Base-by-base conservation (phyloP, 2,888 invertebrate species). In the Bedellia somnulentella region DNA sequence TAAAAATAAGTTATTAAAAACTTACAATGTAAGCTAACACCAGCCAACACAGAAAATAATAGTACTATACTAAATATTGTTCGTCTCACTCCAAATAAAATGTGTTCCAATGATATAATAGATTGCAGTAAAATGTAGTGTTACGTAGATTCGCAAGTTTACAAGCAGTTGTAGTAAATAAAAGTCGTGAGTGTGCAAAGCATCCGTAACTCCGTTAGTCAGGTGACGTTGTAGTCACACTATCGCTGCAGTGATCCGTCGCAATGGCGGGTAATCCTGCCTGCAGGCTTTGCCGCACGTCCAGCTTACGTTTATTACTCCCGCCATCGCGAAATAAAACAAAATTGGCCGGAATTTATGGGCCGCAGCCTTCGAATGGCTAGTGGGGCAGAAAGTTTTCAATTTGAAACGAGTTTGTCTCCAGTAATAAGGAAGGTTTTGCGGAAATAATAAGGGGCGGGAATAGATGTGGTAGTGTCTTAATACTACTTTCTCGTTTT, bases 251-350 rank as follows among this genome's bases (percentile, higher is more conserved):
- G 66, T 63, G 68, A 70, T 70, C 68, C 71, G 64, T 63, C 57
- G 56, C 66, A 54, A 64, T 61, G 66, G 63, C 62, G 55, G 47
- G 63, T 75, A 73, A 75, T 71, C 75, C 75, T 54, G 40, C 45
- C 63, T 49, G 51, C 60, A 62, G 70, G 71, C 68, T 64, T 58
- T 61, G 70, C 70, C 71, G 66, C 75, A 73, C 75, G 73, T 71
- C 68, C 68, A 67, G 73, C 68, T 75, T 71, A 75, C 73, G 73
- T 75, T 73, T 75, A 75, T 70, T 71, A 71, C 73, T 61, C 61
- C 68, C 70, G 68, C 70, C 63, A 73, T 67, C 51, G 52, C 57
- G 63, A 70, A 75, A 71, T 75, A 73, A 75, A 75, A 73, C 73
- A 73, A 73, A 73, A 75, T 73, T 75, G 73, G 62, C 68, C 60